phyloP scores from a whole-genome alignment of 2,797 vertebrate genomes.

The Poliocrania exsul region DNA sequence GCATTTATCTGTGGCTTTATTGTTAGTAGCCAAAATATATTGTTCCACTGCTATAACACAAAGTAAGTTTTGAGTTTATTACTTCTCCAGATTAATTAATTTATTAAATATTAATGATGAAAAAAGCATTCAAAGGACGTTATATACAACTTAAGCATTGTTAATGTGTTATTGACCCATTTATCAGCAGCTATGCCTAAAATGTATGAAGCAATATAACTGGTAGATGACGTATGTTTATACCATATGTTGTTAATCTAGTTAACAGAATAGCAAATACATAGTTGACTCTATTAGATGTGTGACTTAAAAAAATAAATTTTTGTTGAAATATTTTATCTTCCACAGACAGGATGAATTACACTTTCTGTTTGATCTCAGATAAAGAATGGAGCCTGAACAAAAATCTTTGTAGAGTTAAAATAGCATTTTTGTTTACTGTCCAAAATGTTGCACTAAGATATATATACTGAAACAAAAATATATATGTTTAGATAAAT shows the following conservation, averaged over 20 bases:
- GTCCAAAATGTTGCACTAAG: neutral
- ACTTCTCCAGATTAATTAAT: slow-evolving; percentile 67
- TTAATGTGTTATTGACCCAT: slow-evolving; percentile 39
- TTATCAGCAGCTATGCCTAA: slow-evolving; percentile 30
- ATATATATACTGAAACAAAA: neutral
- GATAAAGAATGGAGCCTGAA: neutral
- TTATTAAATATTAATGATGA: slow-evolving; percentile 76
- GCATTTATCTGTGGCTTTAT: slow-evolving; percentile 51
- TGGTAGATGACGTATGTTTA: slow-evolving; percentile 27
- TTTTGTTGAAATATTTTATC: slow-evolving; percentile 14
- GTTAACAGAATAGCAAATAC: slow-evolving; percentile 67
- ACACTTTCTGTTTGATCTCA: neutral
- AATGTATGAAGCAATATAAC: slow-evolving; percentile 4
- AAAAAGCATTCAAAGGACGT: slow-evolving; percentile 41
- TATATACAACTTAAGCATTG: slow-evolving; percentile 22
- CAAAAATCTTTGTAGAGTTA: neutral
- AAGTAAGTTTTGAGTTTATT: slow-evolving; percentile 54
- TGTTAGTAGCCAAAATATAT: slow-evolving; percentile 42
- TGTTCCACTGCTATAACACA: neutral
- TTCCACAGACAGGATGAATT: neutral
- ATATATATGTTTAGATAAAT: neutral
- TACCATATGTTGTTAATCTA: slow-evolving; percentile 51
- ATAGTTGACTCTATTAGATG: slow-evolving; percentile 7
- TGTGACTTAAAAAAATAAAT: neutral
- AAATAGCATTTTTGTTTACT: neutral